Conservation (phyloP, 2,797 vertebrate genomes). For the Pyrrhura leucotis region DNA sequence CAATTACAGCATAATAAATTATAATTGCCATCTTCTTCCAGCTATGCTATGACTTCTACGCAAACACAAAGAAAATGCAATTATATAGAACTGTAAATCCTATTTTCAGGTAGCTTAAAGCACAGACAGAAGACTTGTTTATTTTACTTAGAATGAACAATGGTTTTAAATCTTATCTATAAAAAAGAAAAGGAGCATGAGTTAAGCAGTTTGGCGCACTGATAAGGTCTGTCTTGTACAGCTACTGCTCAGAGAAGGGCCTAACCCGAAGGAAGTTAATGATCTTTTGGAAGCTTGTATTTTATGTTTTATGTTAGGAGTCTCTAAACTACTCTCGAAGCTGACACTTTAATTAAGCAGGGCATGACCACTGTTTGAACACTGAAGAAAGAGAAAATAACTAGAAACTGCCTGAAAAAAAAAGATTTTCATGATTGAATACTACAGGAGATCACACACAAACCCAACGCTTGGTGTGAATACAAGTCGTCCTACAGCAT, state of each 20-base stretch:
- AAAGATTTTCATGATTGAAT: neutral
- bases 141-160: constrained; percentile 47
- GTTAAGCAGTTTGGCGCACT: neutral
- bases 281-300: neutral
- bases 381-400: neutral
- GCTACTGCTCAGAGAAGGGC: neutral
- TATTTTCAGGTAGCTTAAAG: constrained; percentile 70
- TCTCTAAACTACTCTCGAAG: neutral
- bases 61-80: constrained; percentile 80
- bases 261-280: neutral
- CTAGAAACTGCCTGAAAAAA: neutral
- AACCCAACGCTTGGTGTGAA: neutral
- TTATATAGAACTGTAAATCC: constrained; percentile 71
- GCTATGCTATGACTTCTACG: constrained; percentile 71
- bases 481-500: neutral
- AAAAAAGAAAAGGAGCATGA: neutral
- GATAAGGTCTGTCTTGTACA: neutral
- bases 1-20: constrained; percentile 86
- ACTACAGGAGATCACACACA: neutral
- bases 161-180: neutral
- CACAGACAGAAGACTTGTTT: constrained; percentile 52
- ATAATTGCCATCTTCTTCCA: constrained; percentile 82
- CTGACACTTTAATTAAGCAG: neutral
- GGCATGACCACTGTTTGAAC: neutral
- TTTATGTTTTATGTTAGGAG: neutral